Evolutionary conservation across 2,888 invertebrate genomes (phyloP), one percentile per base, ranked within the genome.

Genomic region (Odontocolon sp.): DNA sequence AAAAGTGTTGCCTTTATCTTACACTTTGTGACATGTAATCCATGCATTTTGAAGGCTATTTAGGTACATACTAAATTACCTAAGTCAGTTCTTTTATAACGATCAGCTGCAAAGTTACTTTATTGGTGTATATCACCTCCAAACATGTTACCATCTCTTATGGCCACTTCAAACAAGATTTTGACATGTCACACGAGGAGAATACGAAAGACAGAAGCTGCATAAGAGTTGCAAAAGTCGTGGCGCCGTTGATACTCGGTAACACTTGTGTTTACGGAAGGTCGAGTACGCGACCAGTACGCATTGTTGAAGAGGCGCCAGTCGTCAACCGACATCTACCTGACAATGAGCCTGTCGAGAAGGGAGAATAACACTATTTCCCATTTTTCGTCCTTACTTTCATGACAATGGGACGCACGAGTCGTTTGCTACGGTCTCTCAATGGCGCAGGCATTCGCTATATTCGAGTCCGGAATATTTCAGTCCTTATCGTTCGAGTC

Each of bases 221-320:
- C 52, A 23, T 14, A 14, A 3, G 11, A 28, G 26, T 26, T 9
- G 23, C 14, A 26, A 42, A 52, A 52, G 40, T 14, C 28, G 50
- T 50, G 57, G 36, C 63, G 68, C 57, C 63, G 52, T 50, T 63
- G 47, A 33, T 31, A 16, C 50, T 21, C 66, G 45, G 16, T 21
- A 61, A 59, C 76, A 77, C 72, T 77, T 72, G 77, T 72, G 72
- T 77, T 77, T 77, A 72, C 72, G 77, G 72, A 77, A 77, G 77
- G 57, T 68, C 57, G 23, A 47, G 47, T 59, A 64, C 31, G 3
- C 33, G 16, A 33, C 45, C 45, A 45, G 42, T 33, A 28, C 16
- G 16, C 40, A 64, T 68, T 72, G 72, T 72, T 59, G 21, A 21
- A 50, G 5, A 77, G 77, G 64, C 77, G 77, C 72, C 72, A 68